A percentile compares a stretch with the other conserved stretches of the same genome.
These are phyloP conservation scores for Tyria jacobaeae DNA, from an alignment of 2,888 invertebrate species.

Conservation along the genomic window DNA sequence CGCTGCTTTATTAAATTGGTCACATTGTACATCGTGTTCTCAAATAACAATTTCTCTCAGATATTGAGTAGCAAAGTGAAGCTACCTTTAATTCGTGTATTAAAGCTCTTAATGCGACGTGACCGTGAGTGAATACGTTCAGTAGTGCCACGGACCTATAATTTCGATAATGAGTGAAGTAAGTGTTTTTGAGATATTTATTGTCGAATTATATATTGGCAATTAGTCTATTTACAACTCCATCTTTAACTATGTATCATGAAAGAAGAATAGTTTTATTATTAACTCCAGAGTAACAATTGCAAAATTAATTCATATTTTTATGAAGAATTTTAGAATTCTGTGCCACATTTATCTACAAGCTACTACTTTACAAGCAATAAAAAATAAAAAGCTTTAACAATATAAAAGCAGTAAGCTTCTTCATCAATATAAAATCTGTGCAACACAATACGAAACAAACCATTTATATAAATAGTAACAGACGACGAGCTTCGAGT, in stretches of 20 bases:
- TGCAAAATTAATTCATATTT: neutral
- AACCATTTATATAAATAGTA: slow-evolving; percentile 19
- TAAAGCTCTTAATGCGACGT: slow-evolving; percentile 64
- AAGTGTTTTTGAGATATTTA: neutral
- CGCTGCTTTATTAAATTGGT: slow-evolving; percentile 77
- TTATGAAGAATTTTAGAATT: neutral
- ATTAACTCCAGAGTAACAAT: neutral
- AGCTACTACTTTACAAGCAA: too few species aligned
- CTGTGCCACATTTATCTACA: neutral
- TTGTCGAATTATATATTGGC: neutral
- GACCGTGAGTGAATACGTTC: slow-evolving; percentile 63
- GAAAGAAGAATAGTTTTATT: too few species aligned
- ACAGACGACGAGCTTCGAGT: slow-evolving; percentile 16
- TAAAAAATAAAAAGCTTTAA: too few species aligned
- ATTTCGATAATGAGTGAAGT: neutral
- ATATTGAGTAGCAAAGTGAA: slow-evolving; percentile 51
- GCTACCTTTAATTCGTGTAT: slow-evolving; percentile 61
- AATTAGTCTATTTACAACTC: neutral
- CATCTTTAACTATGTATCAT: too few species aligned
- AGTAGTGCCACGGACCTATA: neutral
- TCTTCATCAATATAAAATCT: neutral
- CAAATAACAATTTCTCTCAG: slow-evolving; percentile 53
- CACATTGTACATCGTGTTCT: slow-evolving; percentile 62
- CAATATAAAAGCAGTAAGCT: neutral
- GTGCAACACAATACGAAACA: slow-evolving; percentile 17